These are phyloP conservation scores for Trochalopteron elliotii DNA, from an alignment of 2,113 vertebrate species.

Conservation along the genomic window DNA sequence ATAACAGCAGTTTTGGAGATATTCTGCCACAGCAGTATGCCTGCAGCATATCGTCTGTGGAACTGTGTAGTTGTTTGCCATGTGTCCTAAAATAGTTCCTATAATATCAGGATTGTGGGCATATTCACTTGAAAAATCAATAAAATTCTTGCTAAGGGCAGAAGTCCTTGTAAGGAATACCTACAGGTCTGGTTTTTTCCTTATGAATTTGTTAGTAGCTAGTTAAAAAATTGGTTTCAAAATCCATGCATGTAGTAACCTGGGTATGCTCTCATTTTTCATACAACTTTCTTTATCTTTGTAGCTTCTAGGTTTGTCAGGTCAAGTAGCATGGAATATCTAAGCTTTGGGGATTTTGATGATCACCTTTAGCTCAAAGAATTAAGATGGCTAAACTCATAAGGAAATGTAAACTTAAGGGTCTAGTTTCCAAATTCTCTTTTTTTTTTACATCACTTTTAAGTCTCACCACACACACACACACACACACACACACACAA, in stretches of 20 bases:
- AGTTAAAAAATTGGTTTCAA: not conserved
- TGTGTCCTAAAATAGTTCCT: not conserved
- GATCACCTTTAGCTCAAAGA: not conserved
- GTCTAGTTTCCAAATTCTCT: not conserved
- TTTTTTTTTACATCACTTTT: not conserved
- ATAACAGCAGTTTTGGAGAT: not conserved
- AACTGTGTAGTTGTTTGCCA: not conserved
- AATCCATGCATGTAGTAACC: not conserved
- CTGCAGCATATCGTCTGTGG: rapidly evolving
- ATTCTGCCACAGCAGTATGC: not conserved
- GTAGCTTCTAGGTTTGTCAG: not conserved
- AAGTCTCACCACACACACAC: not conserved
- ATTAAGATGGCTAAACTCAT: not conserved
- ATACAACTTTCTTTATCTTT: not conserved
- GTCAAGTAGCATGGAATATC: not conserved
- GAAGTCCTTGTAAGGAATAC: not conserved
- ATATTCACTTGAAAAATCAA: not conserved
- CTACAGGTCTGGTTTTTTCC: not conserved
- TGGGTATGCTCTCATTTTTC: not conserved
- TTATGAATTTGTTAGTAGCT: not conserved
- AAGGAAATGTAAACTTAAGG: not conserved
- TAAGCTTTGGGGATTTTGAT: not conserved
- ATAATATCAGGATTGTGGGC: not conserved
- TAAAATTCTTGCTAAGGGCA: not conserved
- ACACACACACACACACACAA: not conserved